A percentile compares a stretch with the other conserved stretches of the same genome.
Evolutionary conservation across 2,797 vertebrate genomes (phyloP).

Genomic region (Tapirus indicus): DNA sequence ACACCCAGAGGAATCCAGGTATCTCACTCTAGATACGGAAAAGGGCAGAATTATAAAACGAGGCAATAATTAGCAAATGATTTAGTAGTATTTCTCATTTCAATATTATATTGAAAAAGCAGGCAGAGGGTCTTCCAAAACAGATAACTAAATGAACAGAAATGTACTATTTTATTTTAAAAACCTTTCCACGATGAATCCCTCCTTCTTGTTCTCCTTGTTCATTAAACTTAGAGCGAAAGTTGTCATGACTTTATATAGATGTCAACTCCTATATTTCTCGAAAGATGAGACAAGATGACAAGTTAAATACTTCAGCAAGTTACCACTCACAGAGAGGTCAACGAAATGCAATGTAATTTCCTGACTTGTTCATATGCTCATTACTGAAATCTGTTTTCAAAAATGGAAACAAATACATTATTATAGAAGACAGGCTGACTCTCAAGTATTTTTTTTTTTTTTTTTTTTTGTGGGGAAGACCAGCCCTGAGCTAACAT

Average conservation of each 20-base stretch:
- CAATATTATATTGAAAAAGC: conserved; percentile 2
- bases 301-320: background rate
- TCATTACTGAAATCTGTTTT: background rate
- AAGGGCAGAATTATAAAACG: background rate
- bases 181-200: rapidly evolving
- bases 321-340: background rate
- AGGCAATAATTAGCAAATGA: background rate
- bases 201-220: background rate
- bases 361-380: background rate
- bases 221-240: conserved; percentile 21
- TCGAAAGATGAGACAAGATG: background rate
- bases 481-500: no score
- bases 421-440: background rate
- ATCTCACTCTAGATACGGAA: background rate
- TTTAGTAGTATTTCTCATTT: background rate
- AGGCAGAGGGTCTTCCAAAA: background rate
- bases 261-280: conserved; percentile 47
- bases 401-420: conserved; percentile 7
- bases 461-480: no score
- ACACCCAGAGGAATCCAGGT: background rate
- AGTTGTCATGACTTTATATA: background rate
- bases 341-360: background rate
- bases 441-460: background rate
- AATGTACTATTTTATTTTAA: background rate
- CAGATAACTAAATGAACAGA: background rate